A percentile compares a stretch with the other conserved stretches of the same genome.
These are phyloP conservation scores for Drosophila pandora DNA, from an alignment of 1,140 invertebrate genomes.

Conservation along the genomic window DNA sequence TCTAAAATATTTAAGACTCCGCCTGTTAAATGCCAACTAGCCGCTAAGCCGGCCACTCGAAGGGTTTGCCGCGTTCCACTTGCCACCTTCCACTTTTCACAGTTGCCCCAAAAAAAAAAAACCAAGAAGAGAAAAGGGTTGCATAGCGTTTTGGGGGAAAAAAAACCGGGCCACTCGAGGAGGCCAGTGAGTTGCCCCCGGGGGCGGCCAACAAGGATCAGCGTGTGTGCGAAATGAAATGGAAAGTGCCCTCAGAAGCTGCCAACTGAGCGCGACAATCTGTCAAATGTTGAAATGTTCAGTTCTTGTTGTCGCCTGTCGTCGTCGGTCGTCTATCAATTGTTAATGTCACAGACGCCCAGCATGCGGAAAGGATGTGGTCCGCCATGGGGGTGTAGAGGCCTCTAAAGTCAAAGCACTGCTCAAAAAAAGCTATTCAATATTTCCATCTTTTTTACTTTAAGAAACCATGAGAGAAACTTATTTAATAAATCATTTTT, in stretches of 20 bases:
- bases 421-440: neutral
- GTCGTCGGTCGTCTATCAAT: slow-evolving; percentile 69
- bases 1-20: slow-evolving; percentile 45
- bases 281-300: slow-evolving; percentile 67
- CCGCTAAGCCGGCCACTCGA: slow-evolving; percentile 47
- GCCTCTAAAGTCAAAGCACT: slow-evolving; percentile 2
- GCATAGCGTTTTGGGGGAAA: neutral
- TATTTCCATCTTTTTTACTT: neutral
- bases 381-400: slow-evolving; percentile 18
- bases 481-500: neutral
- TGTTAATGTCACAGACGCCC: slow-evolving; percentile 74
- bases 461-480: neutral
- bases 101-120: slow-evolving; percentile 26
- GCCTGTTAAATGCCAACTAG: slow-evolving; percentile 53
- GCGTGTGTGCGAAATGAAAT: slow-evolving; percentile 52
- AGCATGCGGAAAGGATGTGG: slow-evolving; percentile 44
- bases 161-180: slow-evolving; percentile 38
- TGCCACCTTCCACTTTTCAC: slow-evolving; percentile 43
- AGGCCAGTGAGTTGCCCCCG: slow-evolving; percentile 33
- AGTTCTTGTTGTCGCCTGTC: slow-evolving; percentile 47
- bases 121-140: neutral
- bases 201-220: slow-evolving; percentile 33
- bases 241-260: slow-evolving; percentile 60
- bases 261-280: slow-evolving; percentile 67
- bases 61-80: slow-evolving; percentile 25